These are phyloP conservation scores for Rhagoletis zephyria DNA, from an alignment of 1,140 invertebrate genomes.

Conservation along the genomic window DNA sequence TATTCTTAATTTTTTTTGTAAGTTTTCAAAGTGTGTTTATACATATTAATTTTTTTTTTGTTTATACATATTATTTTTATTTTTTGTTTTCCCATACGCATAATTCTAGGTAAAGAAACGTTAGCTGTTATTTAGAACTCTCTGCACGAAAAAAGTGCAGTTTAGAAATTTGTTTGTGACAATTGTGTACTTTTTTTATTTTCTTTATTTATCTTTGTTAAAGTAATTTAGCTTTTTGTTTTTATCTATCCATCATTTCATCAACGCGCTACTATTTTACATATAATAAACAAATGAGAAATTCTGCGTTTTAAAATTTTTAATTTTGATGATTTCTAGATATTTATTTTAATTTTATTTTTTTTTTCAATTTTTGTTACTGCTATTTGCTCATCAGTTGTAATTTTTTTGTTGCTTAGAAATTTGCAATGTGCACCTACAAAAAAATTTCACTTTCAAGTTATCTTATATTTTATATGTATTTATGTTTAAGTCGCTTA, in stretches of 20 bases:
- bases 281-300: slow-evolving; percentile 46
- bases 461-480: neutral
- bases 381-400: neutral
- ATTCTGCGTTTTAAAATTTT: slow-evolving; percentile 44
- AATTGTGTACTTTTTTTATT: neutral
- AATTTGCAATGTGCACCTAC: slow-evolving; percentile 37
- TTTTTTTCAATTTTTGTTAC: slow-evolving; percentile 5
- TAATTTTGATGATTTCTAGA: neutral
- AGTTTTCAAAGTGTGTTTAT: neutral
- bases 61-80: neutral
- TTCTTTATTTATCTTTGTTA: neutral
- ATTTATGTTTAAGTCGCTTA: neutral
- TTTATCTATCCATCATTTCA: neutral
- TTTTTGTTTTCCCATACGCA: neutral
- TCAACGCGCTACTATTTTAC: slow-evolving; percentile 34
- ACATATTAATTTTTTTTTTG: neutral
- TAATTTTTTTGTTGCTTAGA: slow-evolving; percentile 10
- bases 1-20: neutral
- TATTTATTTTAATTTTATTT: neutral
- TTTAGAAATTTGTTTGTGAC: neutral
- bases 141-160: slow-evolving; percentile 5
- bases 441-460: neutral
- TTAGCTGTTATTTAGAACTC: slow-evolving; percentile 14
- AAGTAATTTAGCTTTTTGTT: too few species aligned
- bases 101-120: neutral